These are phyloP conservation scores for Craniophora ligustri DNA, from an alignment of 2,888 invertebrate genomes.

Conservation along the genomic window DNA sequence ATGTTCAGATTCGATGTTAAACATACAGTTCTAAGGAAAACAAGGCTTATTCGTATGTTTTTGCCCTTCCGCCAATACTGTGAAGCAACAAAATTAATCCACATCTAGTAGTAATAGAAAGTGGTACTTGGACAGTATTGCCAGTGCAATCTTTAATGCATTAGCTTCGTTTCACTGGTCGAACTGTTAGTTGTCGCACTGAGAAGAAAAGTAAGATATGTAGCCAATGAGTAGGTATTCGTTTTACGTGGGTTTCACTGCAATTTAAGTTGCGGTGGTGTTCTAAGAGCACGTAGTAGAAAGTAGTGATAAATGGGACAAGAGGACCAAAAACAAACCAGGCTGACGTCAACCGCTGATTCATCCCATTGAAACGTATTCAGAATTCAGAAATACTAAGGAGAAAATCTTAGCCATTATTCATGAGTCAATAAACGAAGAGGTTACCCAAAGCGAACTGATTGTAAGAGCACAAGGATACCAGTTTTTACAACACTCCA, in stretches of 20 bases:
- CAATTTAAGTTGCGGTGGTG: conserved; percentile 51
- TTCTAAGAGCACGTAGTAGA: conserved; percentile 59
- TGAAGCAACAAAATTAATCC: conserved; percentile 12
- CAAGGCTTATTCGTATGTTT: conserved; percentile 17
- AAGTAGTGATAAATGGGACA: conserved; percentile 65
- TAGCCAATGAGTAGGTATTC: conserved; percentile 29
- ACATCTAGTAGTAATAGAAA: conserved; percentile 12
- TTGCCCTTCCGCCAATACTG: not conserved
- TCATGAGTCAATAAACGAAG: conserved; percentile 12
- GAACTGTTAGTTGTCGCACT: conserved; percentile 17
- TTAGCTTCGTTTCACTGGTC: conserved; percentile 13
- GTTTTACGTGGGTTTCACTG: conserved; percentile 55
- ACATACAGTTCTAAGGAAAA: conserved; percentile 28
- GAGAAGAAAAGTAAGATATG: conserved; percentile 30
- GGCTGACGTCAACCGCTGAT: conserved; percentile 58
- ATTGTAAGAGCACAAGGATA: conserved; percentile 37
- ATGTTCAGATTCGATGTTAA: conserved; percentile 20
- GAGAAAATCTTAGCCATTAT: conserved; percentile 46
- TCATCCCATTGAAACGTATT: conserved; percentile 54
- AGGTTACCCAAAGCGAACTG: conserved; percentile 26
- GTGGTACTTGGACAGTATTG: conserved; percentile 6
- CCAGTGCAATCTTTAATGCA: conserved; percentile 25
- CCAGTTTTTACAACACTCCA: conserved; percentile 67
- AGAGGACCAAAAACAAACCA: conserved; percentile 54
- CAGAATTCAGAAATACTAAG: conserved; percentile 36